Base-by-base conservation (phyloP, 1,140 invertebrate genomes). In the Brachionus rotundiformis region DNA sequence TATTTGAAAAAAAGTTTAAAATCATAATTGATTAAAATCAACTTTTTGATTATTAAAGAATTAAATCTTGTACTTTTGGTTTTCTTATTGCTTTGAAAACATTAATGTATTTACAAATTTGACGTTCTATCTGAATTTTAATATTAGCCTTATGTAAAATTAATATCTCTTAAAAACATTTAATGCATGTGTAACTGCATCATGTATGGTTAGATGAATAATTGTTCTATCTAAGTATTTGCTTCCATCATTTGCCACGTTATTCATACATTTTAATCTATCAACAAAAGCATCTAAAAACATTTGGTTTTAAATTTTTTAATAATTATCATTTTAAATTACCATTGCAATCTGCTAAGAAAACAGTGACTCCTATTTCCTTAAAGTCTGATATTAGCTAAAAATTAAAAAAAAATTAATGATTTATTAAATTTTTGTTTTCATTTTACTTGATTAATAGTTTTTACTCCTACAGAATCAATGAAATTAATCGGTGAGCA, bases 401-500 rank as follows among this genome's bases (percentile, higher is more conserved):
- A 8, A 8, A 54, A n/a, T n/a, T 6, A 54, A 19, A 0, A 19
- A 19, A 19, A 54, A 7, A 54, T 3, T 23, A 19, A 1, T 19
- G 7, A 7, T 54, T 25, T 54, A 19, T 19, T 7, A 54, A 23
- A 19, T 54, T 54, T 7, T 8, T 10, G 6, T 54, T 8, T 19
- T 3, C 5, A 7, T 19, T 82, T 59, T 16, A 86, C 81, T 77
- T 84, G 82, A 71, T 79, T 73, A 6, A 87, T 65, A 25, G 84
- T 84, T 41, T 84, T 85, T 0, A 86, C 71, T 0, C 86, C 86
- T 10, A 82, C 83, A 19, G 84, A 82, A 82, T 87, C 86, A 8
- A 87, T 84, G 73, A 86, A 86, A 27, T 83, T 84, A 47, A 87
- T 83, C 16, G 83, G 82, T 11, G 83, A 84, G 81, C 85, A 86